Evolutionary conservation across 2,888 invertebrate genomes (phyloP).

Genomic region (Leistus spinibarbis): DNA sequence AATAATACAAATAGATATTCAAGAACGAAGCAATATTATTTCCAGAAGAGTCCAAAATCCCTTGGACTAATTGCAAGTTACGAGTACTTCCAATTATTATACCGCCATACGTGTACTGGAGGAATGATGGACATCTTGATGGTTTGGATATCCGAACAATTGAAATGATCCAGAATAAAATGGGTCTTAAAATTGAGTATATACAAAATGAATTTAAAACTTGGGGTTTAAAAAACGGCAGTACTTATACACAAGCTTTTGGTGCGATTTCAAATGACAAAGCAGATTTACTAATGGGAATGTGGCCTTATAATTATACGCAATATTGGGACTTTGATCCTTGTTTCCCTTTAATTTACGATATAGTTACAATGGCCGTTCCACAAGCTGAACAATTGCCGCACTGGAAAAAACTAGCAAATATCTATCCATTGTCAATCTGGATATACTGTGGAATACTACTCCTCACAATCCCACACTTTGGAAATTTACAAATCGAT

Average conservation of each 20-base stretch:
- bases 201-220: background rate
- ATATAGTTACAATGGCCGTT: slow-evolving; percentile 4
- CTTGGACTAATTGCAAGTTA: slow-evolving; percentile 12
- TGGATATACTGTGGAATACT: background rate
- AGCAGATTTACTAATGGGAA: slow-evolving; percentile 21
- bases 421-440: background rate
- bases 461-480: background rate
- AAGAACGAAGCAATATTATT: background rate
- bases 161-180: slow-evolving; percentile 20
- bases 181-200: slow-evolving; percentile 9
- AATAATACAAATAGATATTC: background rate
- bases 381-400: slow-evolving; percentile 4
- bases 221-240: slow-evolving; percentile 11
- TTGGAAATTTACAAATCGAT: background rate
- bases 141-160: slow-evolving; percentile 17
- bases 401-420: slow-evolving; percentile 15
- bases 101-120: slow-evolving; percentile 2
- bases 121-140: background rate
- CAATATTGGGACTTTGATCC: slow-evolving; percentile 30
- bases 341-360: background rate
- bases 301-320: slow-evolving; percentile 10
- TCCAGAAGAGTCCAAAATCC: background rate
- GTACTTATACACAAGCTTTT: slow-evolving; percentile 1
- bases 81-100: background rate
- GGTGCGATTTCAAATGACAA: background rate